Evolutionary conservation across 2,113 vertebrate species (phyloP), one percentile per base, ranked within the genome.

Genomic region (Microcebus tavaratra): DNA sequence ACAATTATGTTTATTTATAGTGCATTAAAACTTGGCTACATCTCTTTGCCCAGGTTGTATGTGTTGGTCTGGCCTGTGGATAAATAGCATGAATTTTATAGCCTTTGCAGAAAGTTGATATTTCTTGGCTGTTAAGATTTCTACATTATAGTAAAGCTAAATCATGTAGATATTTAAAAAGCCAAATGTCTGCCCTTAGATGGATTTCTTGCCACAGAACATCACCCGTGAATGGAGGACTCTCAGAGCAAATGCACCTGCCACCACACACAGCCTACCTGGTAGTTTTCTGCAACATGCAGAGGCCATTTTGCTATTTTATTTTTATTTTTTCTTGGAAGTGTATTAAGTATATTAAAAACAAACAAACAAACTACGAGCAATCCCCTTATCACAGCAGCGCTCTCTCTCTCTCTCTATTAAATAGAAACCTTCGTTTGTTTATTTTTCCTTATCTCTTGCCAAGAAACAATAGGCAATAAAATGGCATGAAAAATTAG

Each of bases 1-100:
- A 88, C 39, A 87, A 90, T 97, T 94, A 95, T 78, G 36, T 80
- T 92, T 91, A 95, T 95, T 70, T 96, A 89, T 68, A 96, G 98
- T 97, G 90, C 93, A 95, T 72, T 76, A 65, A 92, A 94, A 94
- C 67, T 89, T 59, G 63, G 80, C 59, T 81, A 45, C 57, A 73
- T 48, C 29, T 92, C 96, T 97, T 98, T 98, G 96, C 84, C 67
- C 11, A 2, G 95, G 73, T 83, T 80, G 81, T 78, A 31, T 25
- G 5, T 20, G 61, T 17, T 55, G 29, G 31, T 83, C 39, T 81
- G 94, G 88, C 59, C 82, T 87, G 1, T 65, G 95, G 81, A 80
- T 96, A 97, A 92, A 96, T 59, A 97, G 68, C 42, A 88, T 12
- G 8, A 15, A 65, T 95, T 95, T 87, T 14, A 90, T 23, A 80